These are phyloP conservation scores for Conopomorpha cramerella DNA, from an alignment of 1,140 invertebrate genomes.

Conservation along the genomic window DNA sequence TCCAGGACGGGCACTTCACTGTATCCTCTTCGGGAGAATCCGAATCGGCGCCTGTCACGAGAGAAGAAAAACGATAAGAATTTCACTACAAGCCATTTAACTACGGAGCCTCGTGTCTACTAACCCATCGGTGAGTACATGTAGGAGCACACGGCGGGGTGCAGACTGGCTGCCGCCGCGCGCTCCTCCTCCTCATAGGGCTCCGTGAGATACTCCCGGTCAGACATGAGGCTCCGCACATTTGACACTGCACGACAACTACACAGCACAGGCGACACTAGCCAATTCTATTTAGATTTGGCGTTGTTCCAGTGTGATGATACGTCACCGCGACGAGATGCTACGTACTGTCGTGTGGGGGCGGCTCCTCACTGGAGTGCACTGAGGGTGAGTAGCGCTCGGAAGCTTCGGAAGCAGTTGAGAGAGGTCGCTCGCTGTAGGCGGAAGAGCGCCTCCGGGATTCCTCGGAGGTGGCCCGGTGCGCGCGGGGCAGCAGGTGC, in stretches of 20 bases:
- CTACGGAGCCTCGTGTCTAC: constrained; percentile 26
- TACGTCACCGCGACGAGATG: constrained; percentile 42
- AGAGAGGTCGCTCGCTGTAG: constrained; percentile 40
- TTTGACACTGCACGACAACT: constrained; percentile 49
- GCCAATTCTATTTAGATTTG: constrained; percentile 50
- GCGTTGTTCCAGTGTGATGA: constrained; percentile 39
- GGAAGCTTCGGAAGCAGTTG: constrained; percentile 45
- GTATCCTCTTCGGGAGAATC: constrained; percentile 53
- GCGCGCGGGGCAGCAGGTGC: constrained; percentile 17
- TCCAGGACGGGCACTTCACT: constrained; percentile 47
- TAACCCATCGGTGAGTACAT: constrained; percentile 58
- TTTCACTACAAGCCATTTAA: too few species aligned
- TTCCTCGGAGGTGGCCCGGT: constrained; percentile 19
- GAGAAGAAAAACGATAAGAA: constrained; percentile 15
- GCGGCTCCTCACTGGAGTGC: constrained; percentile 53
- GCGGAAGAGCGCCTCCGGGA: constrained; percentile 24
- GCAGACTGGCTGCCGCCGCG: constrained; percentile 32
- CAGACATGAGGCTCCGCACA: constrained; percentile 46
- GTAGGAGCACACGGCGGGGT: constrained; percentile 54
- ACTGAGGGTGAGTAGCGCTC: constrained; percentile 50
- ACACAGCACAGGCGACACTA: constrained; percentile 38
- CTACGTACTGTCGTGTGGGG: constrained; percentile 52
- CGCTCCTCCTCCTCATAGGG: constrained; percentile 47
- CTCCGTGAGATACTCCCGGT: constrained; percentile 48
- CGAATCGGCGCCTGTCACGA: constrained; percentile 54